Percentiles rank a stretch among this genome's conserved stretches.
Conservation (phyloP, 2,797 vertebrate species). For the Serranus cabrilla region DNA sequence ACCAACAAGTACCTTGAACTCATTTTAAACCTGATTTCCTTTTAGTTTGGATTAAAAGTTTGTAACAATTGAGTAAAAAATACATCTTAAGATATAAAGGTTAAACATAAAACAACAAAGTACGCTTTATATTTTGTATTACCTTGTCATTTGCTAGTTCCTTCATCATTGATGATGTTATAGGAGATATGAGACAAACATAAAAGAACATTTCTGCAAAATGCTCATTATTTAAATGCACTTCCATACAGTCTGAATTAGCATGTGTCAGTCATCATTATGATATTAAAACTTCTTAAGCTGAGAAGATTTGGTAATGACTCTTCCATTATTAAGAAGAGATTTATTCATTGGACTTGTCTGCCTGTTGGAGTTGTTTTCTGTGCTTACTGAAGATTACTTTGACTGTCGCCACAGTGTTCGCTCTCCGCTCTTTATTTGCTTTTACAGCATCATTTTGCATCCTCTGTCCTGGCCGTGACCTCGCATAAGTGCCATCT, state of each 20-base stretch:
- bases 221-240: not conserved
- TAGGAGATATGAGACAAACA: too few relatives aligned
- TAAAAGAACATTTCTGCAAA: too few relatives aligned
- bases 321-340: not conserved
- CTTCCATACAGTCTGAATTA: not conserved
- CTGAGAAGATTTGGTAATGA: not conserved
- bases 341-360: not conserved
- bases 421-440: not conserved
- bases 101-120: too few relatives aligned
- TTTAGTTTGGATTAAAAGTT: too few relatives aligned
- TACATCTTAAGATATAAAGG: too few relatives aligned
- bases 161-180: too few relatives aligned
- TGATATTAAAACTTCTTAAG: not conserved
- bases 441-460: slow-evolving; percentile 1
- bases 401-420: not conserved
- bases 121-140: too few relatives aligned
- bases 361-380: not conserved
- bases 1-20: too few relatives aligned
- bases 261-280: not conserved
- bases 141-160: too few relatives aligned
- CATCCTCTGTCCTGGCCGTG: not conserved
- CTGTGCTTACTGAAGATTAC: not conserved
- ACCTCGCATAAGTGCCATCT: not conserved
- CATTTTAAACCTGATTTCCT: too few relatives aligned
- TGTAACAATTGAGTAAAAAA: too few relatives aligned